These are phyloP conservation scores for Rhynchonycteris naso DNA, from an alignment of 2,797 vertebrate species.

Conservation along the genomic window DNA sequence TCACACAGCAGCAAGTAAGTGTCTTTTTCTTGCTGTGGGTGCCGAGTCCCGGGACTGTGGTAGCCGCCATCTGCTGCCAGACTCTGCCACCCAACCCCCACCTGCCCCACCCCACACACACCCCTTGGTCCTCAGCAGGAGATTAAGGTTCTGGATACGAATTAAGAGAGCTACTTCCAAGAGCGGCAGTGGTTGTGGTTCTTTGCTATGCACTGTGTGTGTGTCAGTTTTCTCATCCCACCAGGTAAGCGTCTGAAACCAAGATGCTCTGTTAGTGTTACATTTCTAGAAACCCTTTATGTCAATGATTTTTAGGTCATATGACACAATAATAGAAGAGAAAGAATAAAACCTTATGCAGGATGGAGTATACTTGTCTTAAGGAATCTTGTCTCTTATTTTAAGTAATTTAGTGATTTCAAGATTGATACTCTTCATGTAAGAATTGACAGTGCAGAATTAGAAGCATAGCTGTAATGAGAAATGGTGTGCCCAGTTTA, in stretches of 20 bases:
- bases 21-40: conserved; percentile 26
- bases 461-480: not conserved
- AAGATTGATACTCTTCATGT: not conserved
- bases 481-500: not conserved
- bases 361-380: not conserved
- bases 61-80: not conserved
- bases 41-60: not conserved
- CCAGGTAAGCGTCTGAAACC: conserved; percentile 9
- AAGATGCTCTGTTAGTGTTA: not conserved
- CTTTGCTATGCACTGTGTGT: not conserved
- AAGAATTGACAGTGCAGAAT: not conserved
- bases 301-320: not conserved
- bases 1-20: conserved; percentile 73
- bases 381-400: not conserved
- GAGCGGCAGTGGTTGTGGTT: not conserved
- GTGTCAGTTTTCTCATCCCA: not conserved
- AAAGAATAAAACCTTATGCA: not conserved
- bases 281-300: not conserved
- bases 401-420: not conserved
- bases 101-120: not conserved
- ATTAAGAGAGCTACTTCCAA: not conserved
- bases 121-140: not conserved
- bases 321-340: not conserved
- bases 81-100: not conserved
- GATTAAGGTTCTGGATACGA: not conserved